phyloP scores from a whole-genome alignment of 1,140 invertebrate species.

The Episyrphus balteatus region DNA sequence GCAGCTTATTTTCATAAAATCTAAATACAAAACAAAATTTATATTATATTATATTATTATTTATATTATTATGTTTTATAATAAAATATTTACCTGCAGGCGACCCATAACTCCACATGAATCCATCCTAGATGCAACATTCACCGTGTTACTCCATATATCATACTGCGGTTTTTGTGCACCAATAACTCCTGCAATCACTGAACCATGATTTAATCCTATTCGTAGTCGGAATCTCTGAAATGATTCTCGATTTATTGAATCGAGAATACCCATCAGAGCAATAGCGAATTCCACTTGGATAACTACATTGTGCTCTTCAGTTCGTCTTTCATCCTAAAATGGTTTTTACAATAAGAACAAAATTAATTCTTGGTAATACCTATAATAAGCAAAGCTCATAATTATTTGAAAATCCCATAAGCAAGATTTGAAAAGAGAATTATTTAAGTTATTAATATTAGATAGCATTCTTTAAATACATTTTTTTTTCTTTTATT shows the following conservation, averaged over 20 bases:
- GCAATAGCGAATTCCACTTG: conserved; percentile 90
- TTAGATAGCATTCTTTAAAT: too few species aligned
- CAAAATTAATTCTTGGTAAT: too few species aligned
- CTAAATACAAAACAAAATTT: too few species aligned
- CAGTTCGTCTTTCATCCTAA: conserved; percentile 60
- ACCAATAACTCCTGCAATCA: conserved; percentile 88
- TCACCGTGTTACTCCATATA: conserved; percentile 96
- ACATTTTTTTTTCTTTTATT: too few species aligned
- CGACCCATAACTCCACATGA: conserved; percentile 83
- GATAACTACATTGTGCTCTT: conserved; percentile 77
- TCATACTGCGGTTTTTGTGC: conserved; percentile 97
- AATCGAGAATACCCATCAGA: conserved; percentile 81
- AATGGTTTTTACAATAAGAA: not conserved
- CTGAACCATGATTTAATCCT: conserved; percentile 87
- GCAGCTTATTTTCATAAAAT: too few species aligned
- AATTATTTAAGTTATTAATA: too few species aligned
- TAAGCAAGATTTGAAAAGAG: too few species aligned
- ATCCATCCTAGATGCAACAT: conserved; percentile 93
- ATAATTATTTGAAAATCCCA: too few species aligned
- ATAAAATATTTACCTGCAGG: conserved; percentile 50
- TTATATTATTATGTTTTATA: too few species aligned
- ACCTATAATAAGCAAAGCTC: too few species aligned
- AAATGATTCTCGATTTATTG: conserved; percentile 94
- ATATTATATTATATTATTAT: too few species aligned
- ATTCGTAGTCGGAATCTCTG: conserved; percentile 88